Percentiles rank a stretch among this genome's conserved stretches.
These are phyloP conservation scores for Luehdorfia chinensis DNA, from an alignment of 1,140 invertebrate genomes.

Conservation along the genomic window DNA sequence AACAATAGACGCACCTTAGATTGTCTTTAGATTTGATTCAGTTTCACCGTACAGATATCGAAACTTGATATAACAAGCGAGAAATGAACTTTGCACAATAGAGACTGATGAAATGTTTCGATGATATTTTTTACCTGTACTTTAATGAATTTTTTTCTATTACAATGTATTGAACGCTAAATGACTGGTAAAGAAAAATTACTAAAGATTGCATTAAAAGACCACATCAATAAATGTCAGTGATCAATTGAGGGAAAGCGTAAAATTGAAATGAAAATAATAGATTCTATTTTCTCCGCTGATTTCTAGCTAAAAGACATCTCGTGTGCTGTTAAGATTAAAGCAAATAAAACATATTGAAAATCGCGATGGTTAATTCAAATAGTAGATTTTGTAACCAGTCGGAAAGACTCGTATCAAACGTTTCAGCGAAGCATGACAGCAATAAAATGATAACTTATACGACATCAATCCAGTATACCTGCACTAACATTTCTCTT, in stretches of 20 bases:
- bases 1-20: slow-evolving; percentile 61
- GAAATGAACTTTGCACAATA: slow-evolving; percentile 43
- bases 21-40: slow-evolving; percentile 59
- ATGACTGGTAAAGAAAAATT: background rate
- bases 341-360: too few relatives aligned
- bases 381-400: too few relatives aligned
- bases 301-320: too few relatives aligned
- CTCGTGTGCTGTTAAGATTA: too few relatives aligned
- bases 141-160: slow-evolving; percentile 1
- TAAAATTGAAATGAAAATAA: slow-evolving; percentile 4
- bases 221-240: too few relatives aligned
- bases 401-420: too few relatives aligned
- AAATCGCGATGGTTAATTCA: too few relatives aligned
- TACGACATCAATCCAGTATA: background rate
- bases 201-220: too few relatives aligned
- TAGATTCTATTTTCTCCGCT: background rate
- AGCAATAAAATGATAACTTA: slow-evolving; percentile 4
- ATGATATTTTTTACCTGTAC: slow-evolving; percentile 15
- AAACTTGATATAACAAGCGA: slow-evolving; percentile 39
- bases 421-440: too few relatives aligned
- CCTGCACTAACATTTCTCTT: slow-evolving; percentile 12
- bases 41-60: slow-evolving; percentile 47
- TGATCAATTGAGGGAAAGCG: slow-evolving; percentile 4
- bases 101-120: slow-evolving; percentile 26
- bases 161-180: background rate